Evolutionary conservation across 2,888 invertebrate species (phyloP).

Genomic region (Harpagoxenus sublaevis): DNA sequence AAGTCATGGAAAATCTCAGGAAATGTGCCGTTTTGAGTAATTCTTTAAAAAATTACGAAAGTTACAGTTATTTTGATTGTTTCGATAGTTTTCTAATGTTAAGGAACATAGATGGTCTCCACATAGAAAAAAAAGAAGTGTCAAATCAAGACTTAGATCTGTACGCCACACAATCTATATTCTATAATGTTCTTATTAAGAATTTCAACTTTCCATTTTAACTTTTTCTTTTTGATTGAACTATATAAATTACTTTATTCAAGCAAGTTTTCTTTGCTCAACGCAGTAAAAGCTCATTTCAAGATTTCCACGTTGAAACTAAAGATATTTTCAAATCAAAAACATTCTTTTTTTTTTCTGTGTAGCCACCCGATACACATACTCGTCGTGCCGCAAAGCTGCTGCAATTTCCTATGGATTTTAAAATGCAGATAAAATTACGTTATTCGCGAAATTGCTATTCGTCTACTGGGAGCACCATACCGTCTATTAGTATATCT

Average conservation of each 20-base stretch:
- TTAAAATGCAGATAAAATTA: constrained; percentile 74
- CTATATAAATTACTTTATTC: too few relatives aligned
- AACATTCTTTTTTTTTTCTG: too few relatives aligned
- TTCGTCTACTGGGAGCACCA: constrained; percentile 70
- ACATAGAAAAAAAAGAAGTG: too few relatives aligned
- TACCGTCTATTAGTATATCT: neutral
- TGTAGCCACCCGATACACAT: neutral
- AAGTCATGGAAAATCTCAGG: neutral
- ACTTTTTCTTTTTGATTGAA: too few relatives aligned
- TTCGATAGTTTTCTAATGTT: neutral
- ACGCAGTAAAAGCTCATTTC: too few relatives aligned
- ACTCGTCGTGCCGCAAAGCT: constrained; percentile 25
- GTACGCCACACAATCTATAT: too few relatives aligned
- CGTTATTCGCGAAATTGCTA: constrained; percentile 75
- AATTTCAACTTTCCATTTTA: too few relatives aligned
- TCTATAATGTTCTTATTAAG: too few relatives aligned
- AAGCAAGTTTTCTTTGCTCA: too few relatives aligned
- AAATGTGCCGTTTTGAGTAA: neutral
- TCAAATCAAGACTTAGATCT: too few relatives aligned
- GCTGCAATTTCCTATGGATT: constrained; percentile 67
- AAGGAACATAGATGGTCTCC: neutral
- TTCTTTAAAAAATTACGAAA: neutral
- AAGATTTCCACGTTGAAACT: too few relatives aligned
- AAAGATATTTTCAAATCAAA: too few relatives aligned
- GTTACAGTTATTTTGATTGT: neutral